These are phyloP conservation scores for Tetranychus cinnabarinus DNA, from an alignment of 1,140 invertebrate species.

Conservation along the genomic window DNA sequence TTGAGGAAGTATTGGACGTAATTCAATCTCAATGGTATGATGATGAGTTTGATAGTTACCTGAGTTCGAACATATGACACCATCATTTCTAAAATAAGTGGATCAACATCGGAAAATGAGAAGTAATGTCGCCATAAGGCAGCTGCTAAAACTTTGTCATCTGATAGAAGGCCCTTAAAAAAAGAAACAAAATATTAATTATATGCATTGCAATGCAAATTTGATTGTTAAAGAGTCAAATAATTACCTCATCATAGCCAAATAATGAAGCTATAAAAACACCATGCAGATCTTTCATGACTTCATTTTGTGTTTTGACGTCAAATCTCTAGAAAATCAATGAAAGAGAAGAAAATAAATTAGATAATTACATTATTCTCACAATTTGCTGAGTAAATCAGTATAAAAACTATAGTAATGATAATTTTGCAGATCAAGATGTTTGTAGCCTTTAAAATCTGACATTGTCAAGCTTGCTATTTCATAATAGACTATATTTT, in stretches of 20 bases:
- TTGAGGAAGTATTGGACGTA: no score
- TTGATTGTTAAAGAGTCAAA: not conserved
- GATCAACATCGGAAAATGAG: not conserved
- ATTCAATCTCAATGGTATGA: no score
- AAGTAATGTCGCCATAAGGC: constrained; percentile 1
- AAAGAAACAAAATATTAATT: not conserved
- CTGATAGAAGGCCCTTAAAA: not conserved
- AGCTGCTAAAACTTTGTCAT: not conserved
- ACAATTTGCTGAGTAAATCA: not conserved
- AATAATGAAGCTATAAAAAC: not conserved
- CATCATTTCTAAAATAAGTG: not conserved
- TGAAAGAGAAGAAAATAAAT: no score
- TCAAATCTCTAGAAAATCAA: not conserved
- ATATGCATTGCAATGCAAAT: not conserved
- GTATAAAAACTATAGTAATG: not conserved
- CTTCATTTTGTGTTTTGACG: not conserved
- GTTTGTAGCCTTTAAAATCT: no score
- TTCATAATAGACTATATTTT: no score
- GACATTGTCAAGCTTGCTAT: no score
- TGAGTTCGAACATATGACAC: not conserved
- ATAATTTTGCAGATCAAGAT: no score
- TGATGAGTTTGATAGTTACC: not conserved
- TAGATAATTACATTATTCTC: no score
- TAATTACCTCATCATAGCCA: not conserved
- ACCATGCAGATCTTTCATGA: not conserved